A percentile compares a stretch with the other conserved stretches of the same genome.
phyloP scores from a whole-genome alignment of 2,113 vertebrate genomes.

The Eudorcas thomsonii region DNA sequence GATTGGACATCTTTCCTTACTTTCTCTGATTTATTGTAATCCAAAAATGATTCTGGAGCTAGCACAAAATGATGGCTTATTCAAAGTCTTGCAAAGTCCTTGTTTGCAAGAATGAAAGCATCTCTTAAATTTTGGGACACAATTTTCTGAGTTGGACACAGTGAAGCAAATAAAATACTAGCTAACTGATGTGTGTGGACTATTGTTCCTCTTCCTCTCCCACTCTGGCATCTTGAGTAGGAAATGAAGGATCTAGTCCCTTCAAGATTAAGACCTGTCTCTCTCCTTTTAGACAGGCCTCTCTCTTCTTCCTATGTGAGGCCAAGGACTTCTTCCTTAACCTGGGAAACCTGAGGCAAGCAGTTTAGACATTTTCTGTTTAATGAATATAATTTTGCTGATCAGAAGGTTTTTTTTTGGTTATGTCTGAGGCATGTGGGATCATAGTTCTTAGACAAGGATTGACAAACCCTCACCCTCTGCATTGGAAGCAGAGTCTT shows the following conservation, averaged over 20 bases:
- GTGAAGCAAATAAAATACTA: not conserved
- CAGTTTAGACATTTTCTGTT: not conserved
- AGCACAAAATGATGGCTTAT: not conserved
- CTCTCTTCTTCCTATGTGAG: not conserved
- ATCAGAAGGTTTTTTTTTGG: not conserved
- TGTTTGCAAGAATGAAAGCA: not conserved
- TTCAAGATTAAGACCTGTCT: not conserved
- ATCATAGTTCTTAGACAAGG: not conserved
- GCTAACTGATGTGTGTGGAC: not conserved
- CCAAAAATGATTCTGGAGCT: not conserved
- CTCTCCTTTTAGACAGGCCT: not conserved
- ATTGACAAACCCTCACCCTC: not conserved
- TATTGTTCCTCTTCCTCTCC: not conserved
- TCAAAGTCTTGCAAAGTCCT: not conserved
- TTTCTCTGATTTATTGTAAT: not conserved
- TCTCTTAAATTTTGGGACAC: not conserved
- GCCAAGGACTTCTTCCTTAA: not conserved
- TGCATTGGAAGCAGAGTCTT: not conserved
- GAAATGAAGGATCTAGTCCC: not conserved
- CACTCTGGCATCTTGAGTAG: not conserved
- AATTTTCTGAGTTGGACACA: not conserved
- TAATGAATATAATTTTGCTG: not conserved
- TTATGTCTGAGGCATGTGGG: not conserved
- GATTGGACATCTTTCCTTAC: not conserved
- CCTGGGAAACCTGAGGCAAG: not conserved